Base-by-base conservation (phyloP, 1,140 invertebrate genomes). In the Eulimnadia texana region DNA sequence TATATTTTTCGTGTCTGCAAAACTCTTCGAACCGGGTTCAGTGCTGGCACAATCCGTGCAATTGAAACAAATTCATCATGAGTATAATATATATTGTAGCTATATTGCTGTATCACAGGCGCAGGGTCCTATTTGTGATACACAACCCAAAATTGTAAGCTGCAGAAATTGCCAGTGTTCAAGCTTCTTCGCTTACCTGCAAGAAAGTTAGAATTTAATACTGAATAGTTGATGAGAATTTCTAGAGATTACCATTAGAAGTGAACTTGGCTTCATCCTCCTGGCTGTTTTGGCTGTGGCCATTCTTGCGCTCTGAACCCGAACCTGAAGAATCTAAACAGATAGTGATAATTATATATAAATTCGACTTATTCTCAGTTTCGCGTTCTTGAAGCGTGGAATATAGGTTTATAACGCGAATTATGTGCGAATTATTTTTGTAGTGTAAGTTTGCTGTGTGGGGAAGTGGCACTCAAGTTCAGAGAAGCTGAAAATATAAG, bases 271-370 rank as follows among this genome's bases (percentile, higher is more conserved):
- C 16, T 42, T 42, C 6, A 42, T 42, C 33, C 33, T 50, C 16
- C 60, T 29, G 29, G 60, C 49, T 28, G 50, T 51, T 54, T 54
- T 52, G n/a, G 51, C 50, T 22, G 51, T 61, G 9, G 50, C 29
- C 33, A 61, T 50, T 28, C 60, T 25, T 29, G 60, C 60, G 22
- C 60, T 61, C 53, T 61, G 60, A 27, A 33, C 60, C n/a, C 60
- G 60, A 23, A 54, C 28, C n/a, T 29, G 51, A 25, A 61, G 22
- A 54, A 29, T 51, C 60, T 61, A 20, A 0, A 22, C 19, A 50
- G 22, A 11, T 50, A 50, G 27, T 50, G 27, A 47, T 50, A 11
- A 24, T 42, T 22, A 24, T 50, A 16, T n/a, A 58, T 3, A 33
- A 58, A 24, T 3, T n/a, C 3, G 1, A 22, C 58, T 24, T 23